Evolutionary conservation across 2,113 vertebrate genomes (phyloP), one percentile per base, ranked within the genome.

Genomic region (Cricetomys ansorgei): DNA sequence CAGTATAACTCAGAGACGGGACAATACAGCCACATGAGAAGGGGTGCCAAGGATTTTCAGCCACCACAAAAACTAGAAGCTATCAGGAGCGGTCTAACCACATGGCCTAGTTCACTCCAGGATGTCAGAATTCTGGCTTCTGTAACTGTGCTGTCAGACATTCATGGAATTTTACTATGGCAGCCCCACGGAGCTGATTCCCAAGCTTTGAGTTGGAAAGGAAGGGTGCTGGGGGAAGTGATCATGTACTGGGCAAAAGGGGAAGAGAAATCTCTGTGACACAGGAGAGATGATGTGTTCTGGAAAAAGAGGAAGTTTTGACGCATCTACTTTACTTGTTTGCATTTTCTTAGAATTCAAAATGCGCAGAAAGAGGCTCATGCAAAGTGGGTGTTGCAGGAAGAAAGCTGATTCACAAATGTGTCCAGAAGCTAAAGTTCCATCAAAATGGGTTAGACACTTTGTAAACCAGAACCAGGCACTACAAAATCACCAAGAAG

Each of bases 281-380:
- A 69, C 59, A 27, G 79, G 79, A 94, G 87, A 48, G 40, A 62
- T 77, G 25, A 76, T 12, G 2, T 48, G 83, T 55, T 79, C 76
- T 70, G 48, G 87, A 79, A 83, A 95, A 97, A 79, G 93, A 87
- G 89, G 97, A 98, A 97, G 87, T 69, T 40, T 11, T 25, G 25
- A 93, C 0, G 21, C 37, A 79, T 19, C 75, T 89, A 73, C 86
- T 92, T 93, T 84, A 94, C 93, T 89, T 93, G 84, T 93, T 96
- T 89, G 88, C 89, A 48, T 96, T 94, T 97, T 94, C 97, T 96
- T 95, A 94, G 93, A 98, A 97, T 94, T 94, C 84, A 92, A 89
- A 97, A 48, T 95, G 87, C 48, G 1, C 45, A 84, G 93, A 85
- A 94, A 81, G 53, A n/a, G 7, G 45, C 81, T 59, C 23, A 34